Base-by-base conservation (phyloP, 2,113 vertebrate species). In the Bombycilla garrulus region DNA sequence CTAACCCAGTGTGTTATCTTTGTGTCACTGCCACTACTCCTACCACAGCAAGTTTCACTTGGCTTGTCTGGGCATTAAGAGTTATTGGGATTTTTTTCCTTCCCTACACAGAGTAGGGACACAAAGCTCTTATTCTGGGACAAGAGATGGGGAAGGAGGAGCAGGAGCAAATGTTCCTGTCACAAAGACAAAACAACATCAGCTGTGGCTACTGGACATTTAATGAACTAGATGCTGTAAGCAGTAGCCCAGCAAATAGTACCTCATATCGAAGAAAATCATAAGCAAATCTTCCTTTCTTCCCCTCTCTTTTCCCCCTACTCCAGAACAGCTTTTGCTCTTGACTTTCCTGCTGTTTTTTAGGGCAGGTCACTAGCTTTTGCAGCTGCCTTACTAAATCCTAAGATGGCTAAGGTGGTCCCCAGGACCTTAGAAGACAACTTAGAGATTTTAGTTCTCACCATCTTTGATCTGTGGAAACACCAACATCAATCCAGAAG, bases 191-290 rank as follows among this genome's bases (percentile, higher is more conserved):
- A 61, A 88, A 36, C n/a, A 15, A 5, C 1, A 18, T 36, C 83
- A 86, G 29, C 64, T 62, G 13, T 10, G 23, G 16, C 23, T 60
- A n/a, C 24, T 15, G 22, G 66, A 56, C 13, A 36, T 57, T 38
- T 81, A 1, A 47, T 10, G 12, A 81, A 25, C 19, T 33, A 57
- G 58, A 50, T 50, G 16, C 20, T 66, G 10, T 42, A 81, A 57
- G 50, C 2, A 67, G 38, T 38, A 38, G 38, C 38, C 38, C 38
- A 38, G 38, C 38, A 38, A 38, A 12, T 38, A 38, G 36, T 42
- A 53, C 15, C 17, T 79, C 6, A 1, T 22, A 45, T 11, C 1
- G 0, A 73, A 61, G 18, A 3, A 45, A 74, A n/a, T 17, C 1
- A 1, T 19, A 31, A 72, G 45, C 5, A 81, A 70, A 62, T 47